Conservation (phyloP, 2,797 vertebrate species). For the Staurois parvus region DNA sequence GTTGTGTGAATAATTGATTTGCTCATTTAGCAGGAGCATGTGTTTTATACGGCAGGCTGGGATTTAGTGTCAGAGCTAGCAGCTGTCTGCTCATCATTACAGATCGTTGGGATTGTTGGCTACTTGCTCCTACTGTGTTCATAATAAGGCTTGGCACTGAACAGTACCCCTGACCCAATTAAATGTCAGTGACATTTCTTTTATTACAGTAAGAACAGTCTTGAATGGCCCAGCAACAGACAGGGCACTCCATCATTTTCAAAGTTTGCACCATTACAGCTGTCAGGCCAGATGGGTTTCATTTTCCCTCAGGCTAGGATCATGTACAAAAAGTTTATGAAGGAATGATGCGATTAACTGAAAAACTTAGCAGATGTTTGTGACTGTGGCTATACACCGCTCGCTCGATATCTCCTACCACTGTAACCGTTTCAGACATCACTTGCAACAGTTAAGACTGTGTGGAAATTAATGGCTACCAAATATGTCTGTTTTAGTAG, state of each 20-base stretch:
- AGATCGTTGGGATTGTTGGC: constrained; percentile 32
- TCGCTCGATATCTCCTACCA: not conserved
- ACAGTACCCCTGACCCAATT: constrained; percentile 50
- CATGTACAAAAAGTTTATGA: constrained; percentile 6
- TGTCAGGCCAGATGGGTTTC: constrained; percentile 41
- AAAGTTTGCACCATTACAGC: constrained; percentile 9
- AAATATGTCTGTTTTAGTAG: no score
- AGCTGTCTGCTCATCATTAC: constrained; percentile 49
- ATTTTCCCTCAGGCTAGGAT: constrained; percentile 3
- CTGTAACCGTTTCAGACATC: not conserved
- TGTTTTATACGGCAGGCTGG: constrained; percentile 31
- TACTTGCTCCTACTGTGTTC: constrained; percentile 41
- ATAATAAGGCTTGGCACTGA: constrained; percentile 45
- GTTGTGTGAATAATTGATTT: constrained; percentile 37
- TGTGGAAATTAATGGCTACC: no score
- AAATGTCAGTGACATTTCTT: constrained; percentile 31
- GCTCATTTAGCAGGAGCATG: constrained; percentile 38
- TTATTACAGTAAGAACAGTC: constrained; percentile 15
- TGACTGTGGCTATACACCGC: not conserved
- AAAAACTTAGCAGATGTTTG: not conserved
- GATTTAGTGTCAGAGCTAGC: constrained; percentile 32
- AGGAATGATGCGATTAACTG: not conserved
- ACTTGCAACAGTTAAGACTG: not conserved
- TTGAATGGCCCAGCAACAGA: not conserved
- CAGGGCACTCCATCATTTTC: constrained; percentile 42